Evolutionary conservation across 2,888 invertebrate genomes (phyloP), one percentile per base, ranked within the genome.

Genomic region (Dasysyrphus tricinctus): DNA sequence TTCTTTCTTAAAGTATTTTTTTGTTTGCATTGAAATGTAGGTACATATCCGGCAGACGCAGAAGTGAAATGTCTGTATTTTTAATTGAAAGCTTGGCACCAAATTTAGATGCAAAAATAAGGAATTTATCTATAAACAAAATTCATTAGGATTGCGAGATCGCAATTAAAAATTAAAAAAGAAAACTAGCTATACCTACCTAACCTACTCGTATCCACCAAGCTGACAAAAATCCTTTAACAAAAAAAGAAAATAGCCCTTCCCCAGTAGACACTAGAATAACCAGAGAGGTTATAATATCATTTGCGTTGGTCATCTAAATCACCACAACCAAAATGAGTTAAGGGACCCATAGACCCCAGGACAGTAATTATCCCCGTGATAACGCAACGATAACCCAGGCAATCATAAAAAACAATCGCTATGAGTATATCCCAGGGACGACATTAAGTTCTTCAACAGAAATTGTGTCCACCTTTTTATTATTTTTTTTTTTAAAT

Each of bases 301-400:
- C 56, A 74, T 85, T 78, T 70, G 73, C 80, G 59, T 49, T 73
- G 81, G 76, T 74, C 85, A 81, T 85, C 81, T 81, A 85, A 81
- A 85, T 81, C 74, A 85, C 76, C 77, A 56, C 73, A 78, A 74
- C 81, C 77, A 73, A 74, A 85, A 85, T 73, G 85, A 85, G 88
- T 77, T 80, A 73, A 80, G 88, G 88, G 90, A 88, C 87, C 87
- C 84, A 82, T 86, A 86, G 82, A 88, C 88, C 89, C 88, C 89
- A 88, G 88, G 89, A 88, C 89, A 90, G 91, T 91, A 92, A 91
- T 92, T 91, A 92, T 92, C 89, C 89, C 88, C 88, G 88, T 82
- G 90, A 91, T 91, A 91, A 91, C 89, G 90, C 88, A 79, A 88
- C 89, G 91, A 91, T 91, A 91, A 89, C 89, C 89, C 81, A 63